phyloP scores from a whole-genome alignment of 2,113 vertebrate genomes.

The Aphelocoma coerulescens region DNA sequence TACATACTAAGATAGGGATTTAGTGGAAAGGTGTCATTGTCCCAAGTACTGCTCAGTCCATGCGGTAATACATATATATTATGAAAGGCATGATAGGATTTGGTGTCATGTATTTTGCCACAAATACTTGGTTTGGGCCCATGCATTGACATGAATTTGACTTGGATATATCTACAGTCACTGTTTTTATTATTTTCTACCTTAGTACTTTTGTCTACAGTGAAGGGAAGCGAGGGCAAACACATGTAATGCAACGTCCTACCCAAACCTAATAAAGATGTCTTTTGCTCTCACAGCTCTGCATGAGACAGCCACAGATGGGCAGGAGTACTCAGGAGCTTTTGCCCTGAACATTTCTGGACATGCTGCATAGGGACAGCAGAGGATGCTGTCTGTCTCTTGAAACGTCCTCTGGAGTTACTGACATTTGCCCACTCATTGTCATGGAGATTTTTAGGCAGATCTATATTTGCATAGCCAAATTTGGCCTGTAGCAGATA shows the following conservation, averaged over 20 bases:
- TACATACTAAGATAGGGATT: neutral
- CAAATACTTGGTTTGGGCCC: neutral
- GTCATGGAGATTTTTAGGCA: neutral
- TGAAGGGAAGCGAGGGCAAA: neutral
- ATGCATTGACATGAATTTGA: neutral
- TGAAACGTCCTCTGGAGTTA: fast-evolving
- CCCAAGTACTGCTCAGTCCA: neutral
- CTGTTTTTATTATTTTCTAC: neutral
- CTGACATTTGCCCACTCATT: neutral
- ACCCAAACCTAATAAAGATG: neutral
- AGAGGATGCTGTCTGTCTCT: neutral
- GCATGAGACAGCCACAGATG: neutral
- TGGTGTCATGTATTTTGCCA: neutral
- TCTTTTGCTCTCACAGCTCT: neutral
- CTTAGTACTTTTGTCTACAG: neutral
- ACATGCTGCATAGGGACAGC: neutral
- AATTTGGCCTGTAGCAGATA: neutral
- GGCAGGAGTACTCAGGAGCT: neutral
- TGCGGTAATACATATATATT: neutral
- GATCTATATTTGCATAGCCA: neutral
- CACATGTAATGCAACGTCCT: neutral
- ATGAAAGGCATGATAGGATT: neutral
- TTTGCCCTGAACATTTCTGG: neutral
- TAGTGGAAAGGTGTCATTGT: neutral
- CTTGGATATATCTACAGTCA: neutral